These are phyloP conservation scores for Aplodontia rufa DNA, from an alignment of 2,113 vertebrate genomes.

Conservation along the genomic window DNA sequence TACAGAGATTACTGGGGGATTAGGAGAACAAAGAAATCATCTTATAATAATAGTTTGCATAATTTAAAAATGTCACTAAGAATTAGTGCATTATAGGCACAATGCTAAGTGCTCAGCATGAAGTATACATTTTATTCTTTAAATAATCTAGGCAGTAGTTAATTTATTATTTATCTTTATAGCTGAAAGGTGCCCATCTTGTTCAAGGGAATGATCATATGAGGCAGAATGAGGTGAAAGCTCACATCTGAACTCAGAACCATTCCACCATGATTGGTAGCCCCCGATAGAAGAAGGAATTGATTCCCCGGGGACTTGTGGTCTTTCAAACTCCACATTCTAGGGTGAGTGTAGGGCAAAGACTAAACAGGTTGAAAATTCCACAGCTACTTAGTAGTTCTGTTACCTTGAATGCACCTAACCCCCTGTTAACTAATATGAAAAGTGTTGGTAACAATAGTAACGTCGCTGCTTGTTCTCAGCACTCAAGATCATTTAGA, in stretches of 20 bases:
- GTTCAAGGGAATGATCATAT: neutral
- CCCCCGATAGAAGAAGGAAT: neutral
- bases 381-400: neutral
- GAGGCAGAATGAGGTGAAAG: neutral
- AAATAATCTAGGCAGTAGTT: neutral
- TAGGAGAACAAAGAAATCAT: neutral
- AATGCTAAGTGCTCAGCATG: neutral
- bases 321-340: neutral
- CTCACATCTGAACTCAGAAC: neutral
- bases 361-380: neutral
- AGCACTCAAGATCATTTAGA: neutral
- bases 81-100: neutral
- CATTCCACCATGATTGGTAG: neutral
- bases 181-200: neutral
- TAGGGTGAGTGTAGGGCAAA: neutral
- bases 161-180: neutral
- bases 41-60: constrained; percentile 19
- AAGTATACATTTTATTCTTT: neutral
- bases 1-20: neutral
- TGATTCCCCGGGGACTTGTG: neutral
- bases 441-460: neutral
- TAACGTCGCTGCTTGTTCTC: neutral
- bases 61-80: neutral
- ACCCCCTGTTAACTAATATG: neutral
- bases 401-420: neutral